Evolutionary conservation across 2,113 vertebrate species (phyloP).

Genomic region (Lates calcarifer): DNA sequence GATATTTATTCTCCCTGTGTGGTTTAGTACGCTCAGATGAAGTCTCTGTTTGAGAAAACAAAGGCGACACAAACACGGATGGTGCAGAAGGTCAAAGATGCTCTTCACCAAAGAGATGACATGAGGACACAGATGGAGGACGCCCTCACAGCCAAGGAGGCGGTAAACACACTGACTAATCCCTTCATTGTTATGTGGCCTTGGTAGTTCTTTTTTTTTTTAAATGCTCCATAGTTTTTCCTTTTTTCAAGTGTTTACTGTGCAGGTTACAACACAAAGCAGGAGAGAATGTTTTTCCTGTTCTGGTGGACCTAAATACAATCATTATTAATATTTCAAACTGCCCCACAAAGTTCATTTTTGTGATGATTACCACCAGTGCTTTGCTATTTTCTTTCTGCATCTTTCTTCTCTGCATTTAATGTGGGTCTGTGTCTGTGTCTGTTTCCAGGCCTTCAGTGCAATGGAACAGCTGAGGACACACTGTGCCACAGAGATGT

Average conservation of each 20-base stretch:
- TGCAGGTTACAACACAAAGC: not conserved
- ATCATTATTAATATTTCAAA: not conserved
- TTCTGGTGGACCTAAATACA: not conserved
- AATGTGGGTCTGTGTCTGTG: conserved; percentile 8
- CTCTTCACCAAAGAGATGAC: conserved; percentile 80
- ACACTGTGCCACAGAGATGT: conserved; percentile 81
- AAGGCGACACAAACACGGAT: conserved; percentile 70
- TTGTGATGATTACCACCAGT: not conserved
- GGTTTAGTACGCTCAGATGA: conserved; percentile 71
- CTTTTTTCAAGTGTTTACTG: not conserved
- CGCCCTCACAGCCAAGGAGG: conserved; percentile 82
- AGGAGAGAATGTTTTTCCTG: not conserved
- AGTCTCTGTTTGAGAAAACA: conserved; percentile 75
- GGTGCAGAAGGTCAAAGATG: conserved; percentile 81
- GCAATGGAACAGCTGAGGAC: conserved; percentile 84
- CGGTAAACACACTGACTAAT: conserved; percentile 78
- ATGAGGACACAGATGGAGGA: conserved; percentile 83
- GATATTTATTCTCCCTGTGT: conserved; percentile 11
- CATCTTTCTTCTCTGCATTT: not conserved
- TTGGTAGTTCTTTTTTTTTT: not conserved
- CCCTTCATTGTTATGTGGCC: not conserved
- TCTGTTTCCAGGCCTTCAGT: conserved; percentile 80
- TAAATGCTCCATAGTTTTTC: not conserved
- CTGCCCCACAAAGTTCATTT: not conserved
- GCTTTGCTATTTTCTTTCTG: not conserved